Base-by-base conservation (phyloP, 2,797 vertebrate species). In the Sylvilagus floridanus region DNA sequence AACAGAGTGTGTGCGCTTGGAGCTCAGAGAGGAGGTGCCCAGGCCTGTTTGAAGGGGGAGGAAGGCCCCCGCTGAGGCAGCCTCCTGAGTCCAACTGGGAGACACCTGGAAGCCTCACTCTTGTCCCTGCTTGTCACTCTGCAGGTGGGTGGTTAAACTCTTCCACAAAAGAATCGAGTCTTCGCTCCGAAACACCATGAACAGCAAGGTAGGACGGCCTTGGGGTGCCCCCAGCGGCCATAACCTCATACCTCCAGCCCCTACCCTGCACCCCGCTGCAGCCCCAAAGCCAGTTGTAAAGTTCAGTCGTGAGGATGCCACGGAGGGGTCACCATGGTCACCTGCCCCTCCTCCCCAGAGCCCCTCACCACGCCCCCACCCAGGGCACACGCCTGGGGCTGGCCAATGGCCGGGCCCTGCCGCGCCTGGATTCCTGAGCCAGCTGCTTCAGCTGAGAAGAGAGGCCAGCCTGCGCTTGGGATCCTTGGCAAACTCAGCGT, bases 131-230 rank as follows among this genome's bases (percentile, higher is more conserved):
- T 1, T 92, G 57, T 95, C 68, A 42, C 81, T 93, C 83, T 95
- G 5, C 93, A 98, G 98, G 76, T 98, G 97, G 98, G 71, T 98
- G 93, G 93, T 96, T 42, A 92, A 68, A 6, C 84, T 98, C 24
- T 98, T 98, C 95, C 95, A 28, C 62, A 93, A 81, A 54, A 96
- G 85, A 28, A 96, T 98, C 7, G 97, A 98, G 28, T 95, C 88
- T 11, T 52, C 54, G 0, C 88, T 98, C 81, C 94, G 54, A 79
- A 89, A 54, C 0, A 0, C 12, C 72, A 75, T 98, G 65, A 86
- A 54, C 69, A 30, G 8, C 5, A 77, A 98, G 98, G 97, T 97
- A 96, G 28, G 97, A 14, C 9, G 42, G 24, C 8, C 60, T 17
- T 83, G 69, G 68, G 0, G 22, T 1, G 5, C n/a, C 14, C 76